Conservation (phyloP, 2,797 vertebrate genomes). For the Falco peregrinus region DNA sequence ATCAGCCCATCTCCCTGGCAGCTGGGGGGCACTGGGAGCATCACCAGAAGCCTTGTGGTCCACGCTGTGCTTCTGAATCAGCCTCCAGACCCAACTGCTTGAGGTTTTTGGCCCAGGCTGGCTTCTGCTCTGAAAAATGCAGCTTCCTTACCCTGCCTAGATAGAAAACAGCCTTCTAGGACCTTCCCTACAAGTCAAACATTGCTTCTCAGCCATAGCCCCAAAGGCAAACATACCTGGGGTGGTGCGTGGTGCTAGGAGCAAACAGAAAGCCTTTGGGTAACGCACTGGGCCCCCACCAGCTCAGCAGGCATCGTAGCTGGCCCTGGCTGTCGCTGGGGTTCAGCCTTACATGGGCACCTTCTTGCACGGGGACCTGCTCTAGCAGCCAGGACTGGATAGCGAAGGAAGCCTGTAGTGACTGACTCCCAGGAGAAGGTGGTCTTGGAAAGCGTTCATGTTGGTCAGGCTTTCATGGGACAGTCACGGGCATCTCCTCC, state of each 20-base stretch:
- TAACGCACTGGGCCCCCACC: neutral
- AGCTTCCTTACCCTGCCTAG: neutral
- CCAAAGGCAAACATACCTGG: constrained; percentile 69
- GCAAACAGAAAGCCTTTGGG: neutral
- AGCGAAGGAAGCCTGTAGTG: neutral
- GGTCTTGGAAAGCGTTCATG: fast-evolving
- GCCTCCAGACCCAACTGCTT: neutral
- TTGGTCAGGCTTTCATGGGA: fast-evolving
- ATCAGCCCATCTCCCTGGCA: fast-evolving
- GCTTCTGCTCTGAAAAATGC: neutral
- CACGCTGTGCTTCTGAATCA: neutral
- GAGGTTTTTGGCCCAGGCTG: neutral
- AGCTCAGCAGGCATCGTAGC: neutral
- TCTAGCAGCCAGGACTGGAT: neutral
- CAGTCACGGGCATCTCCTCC: neutral
- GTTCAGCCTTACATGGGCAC: neutral
- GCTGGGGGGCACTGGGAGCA: neutral
- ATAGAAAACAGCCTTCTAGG: constrained; percentile 9
- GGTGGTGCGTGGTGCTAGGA: neutral
- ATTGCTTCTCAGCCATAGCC: constrained; percentile 16
- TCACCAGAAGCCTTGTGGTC: neutral
- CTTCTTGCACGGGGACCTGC: neutral
- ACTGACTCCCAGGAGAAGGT: neutral
- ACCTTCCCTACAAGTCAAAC: constrained; percentile 73
- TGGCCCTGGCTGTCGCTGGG: neutral